Evolutionary conservation across 2,888 invertebrate genomes (phyloP).

Genomic region (Pollenia angustigena): DNA sequence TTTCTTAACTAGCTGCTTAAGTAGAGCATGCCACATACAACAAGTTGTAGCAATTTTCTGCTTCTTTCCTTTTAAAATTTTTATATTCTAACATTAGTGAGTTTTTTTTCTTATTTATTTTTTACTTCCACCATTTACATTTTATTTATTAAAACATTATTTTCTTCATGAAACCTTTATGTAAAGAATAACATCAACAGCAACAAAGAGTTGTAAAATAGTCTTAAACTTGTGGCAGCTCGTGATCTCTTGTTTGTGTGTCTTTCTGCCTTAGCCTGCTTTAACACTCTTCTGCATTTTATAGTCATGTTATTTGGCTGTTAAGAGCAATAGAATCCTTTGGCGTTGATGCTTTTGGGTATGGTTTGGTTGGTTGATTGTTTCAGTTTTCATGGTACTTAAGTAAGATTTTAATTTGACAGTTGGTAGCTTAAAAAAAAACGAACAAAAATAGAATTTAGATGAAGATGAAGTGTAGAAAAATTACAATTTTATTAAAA

Average conservation of each 20-base stretch:
- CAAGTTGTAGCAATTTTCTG: slow-evolving; percentile 52
- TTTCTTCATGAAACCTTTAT: slow-evolving; percentile 18
- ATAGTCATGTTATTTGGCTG: neutral
- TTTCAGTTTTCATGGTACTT: slow-evolving; percentile 66
- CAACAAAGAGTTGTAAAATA: slow-evolving; percentile 36
- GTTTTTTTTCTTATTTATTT: slow-evolving; percentile 2
- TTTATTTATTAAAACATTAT: slow-evolving; percentile 55
- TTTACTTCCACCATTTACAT: neutral
- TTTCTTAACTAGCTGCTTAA: slow-evolving; percentile 62
- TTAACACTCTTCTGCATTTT: slow-evolving; percentile 28
- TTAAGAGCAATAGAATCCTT: neutral
- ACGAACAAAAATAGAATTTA: neutral
- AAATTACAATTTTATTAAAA: slow-evolving; percentile 59
- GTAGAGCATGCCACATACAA: slow-evolving; percentile 49
- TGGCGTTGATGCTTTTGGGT: slow-evolving; percentile 22
- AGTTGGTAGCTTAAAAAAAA: slow-evolving; percentile 42
- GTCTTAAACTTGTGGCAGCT: slow-evolving; percentile 17
- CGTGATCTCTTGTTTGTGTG: slow-evolving; percentile 6
- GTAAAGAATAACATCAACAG: slow-evolving; percentile 1
- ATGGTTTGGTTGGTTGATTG: slow-evolving; percentile 27
- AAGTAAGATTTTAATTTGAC: slow-evolving; percentile 70
- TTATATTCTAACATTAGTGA: slow-evolving; percentile 34
- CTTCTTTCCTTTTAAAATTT: slow-evolving; percentile 27
- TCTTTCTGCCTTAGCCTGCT: neutral
- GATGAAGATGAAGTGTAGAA: slow-evolving; percentile 14